phyloP scores from a whole-genome alignment of 1,140 invertebrate species.

The Diploscapter pachys region DNA sequence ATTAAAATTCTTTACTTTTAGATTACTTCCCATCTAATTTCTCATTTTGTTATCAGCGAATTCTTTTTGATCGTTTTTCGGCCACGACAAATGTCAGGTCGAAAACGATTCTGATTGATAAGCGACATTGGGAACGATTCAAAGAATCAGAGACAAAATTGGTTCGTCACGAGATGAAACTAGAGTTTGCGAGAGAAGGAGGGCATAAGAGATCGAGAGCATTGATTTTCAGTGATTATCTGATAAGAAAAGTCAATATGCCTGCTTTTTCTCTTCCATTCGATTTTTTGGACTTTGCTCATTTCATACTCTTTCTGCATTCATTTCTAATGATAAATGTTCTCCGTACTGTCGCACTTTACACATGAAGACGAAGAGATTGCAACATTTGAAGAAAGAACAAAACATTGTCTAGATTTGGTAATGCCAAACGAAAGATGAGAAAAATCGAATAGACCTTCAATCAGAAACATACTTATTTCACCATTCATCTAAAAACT shows the following conservation, averaged over 20 bases:
- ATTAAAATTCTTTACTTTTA: background rate
- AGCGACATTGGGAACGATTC: constrained; percentile 2
- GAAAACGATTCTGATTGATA: background rate
- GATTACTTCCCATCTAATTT: background rate
- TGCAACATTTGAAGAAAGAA: background rate
- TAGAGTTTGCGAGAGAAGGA: too few species aligned
- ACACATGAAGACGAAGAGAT: background rate
- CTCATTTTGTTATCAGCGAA: constrained; percentile 27
- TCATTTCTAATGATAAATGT: too few species aligned
- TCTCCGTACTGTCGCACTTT: background rate
- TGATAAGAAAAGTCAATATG: too few species aligned
- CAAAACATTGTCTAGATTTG: constrained; percentile 10
- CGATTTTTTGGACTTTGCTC: too few species aligned
- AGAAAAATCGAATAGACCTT: constrained; percentile 6
- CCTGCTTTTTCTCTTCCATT: too few species aligned
- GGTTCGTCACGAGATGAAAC: background rate
- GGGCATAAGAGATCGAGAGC: too few species aligned
- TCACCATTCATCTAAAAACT: too few species aligned
- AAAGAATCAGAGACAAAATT: constrained; percentile 9
- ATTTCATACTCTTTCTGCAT: too few species aligned
- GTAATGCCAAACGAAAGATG: constrained; percentile 10
- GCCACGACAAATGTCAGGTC: constrained; percentile 11
- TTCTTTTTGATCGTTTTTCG: constrained; percentile 23
- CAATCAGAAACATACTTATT: background rate
- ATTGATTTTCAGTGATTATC: too few species aligned